Evolutionary conservation across 2,888 invertebrate species (phyloP), one percentile per base, ranked within the genome.

Genomic region (Eristalis pertinax): DNA sequence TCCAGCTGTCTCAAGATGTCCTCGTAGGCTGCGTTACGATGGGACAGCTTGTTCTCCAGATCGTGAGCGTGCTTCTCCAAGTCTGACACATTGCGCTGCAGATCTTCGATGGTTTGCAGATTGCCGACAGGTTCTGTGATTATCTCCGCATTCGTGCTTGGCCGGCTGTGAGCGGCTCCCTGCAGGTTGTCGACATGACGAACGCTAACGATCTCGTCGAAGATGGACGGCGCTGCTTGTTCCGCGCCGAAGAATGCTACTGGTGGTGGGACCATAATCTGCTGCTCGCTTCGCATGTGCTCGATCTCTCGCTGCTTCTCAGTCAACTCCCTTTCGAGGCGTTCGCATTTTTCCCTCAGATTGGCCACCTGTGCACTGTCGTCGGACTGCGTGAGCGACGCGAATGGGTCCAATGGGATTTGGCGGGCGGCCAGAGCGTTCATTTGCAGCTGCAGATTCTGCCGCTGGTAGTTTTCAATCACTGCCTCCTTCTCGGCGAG

Each of bases 401-500:
- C 58, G 74, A 89, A 89, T 43, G 75, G 58, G 83, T 87, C 85
- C 10, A 43, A 7, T 41, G 73, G 85, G 11, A 79, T 75, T 10
- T 78, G 81, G 2, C 80, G 43, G 7, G 89, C 87, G 29, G 89
- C 76, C 50, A 85, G 32, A 0, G 84, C 80, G 4, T 90, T 89
- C 78, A 90, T 90, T 90, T 93, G 92, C 5, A 93, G 88, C 82
- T 93, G 92, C 73, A 92, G 89, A 82, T 92, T 91, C 82, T 92
- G 91, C 3, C 90, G 90, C 84, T 93, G 92, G 85, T 93, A 93
- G 82, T 90, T 92, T 41, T 92, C 91, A 74, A 95, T 93, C 89
- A 94, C 93, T 41, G 93, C 90, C 89, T 94, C 94, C 91, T 94
- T 94, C 78, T 92, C 93, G 43, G 93, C 93, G 2, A 95, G 90